These are phyloP conservation scores for Venusia cambrica DNA, from an alignment of 2,888 invertebrate species.

Conservation along the genomic window DNA sequence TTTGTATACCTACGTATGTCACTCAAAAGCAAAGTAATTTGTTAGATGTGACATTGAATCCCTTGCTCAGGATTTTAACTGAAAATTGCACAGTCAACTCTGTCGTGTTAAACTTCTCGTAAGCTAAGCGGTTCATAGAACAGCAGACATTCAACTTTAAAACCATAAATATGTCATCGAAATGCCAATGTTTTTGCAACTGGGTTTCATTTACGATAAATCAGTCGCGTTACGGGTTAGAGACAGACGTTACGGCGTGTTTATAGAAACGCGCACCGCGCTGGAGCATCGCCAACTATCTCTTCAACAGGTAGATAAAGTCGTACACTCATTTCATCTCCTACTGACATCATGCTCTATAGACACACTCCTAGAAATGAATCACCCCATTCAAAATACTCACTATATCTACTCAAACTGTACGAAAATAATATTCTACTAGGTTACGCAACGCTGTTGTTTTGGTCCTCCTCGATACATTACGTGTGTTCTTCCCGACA, in stretches of 20 bases:
- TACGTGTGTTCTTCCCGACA: conserved; percentile 25
- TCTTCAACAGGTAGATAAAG: conserved; percentile 70
- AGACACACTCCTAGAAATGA: conserved; percentile 50
- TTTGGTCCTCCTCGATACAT: conserved; percentile 23
- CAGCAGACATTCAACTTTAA: conserved; percentile 6
- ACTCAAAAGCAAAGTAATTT: no score
- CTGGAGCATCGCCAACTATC: conserved; percentile 68
- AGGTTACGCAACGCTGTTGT: conserved; percentile 38
- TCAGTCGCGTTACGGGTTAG: conserved; percentile 21
- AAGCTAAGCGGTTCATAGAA: no score
- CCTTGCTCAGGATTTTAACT: no score
- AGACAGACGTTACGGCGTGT: conserved; percentile 48
- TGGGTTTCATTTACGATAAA: conserved; percentile 23
- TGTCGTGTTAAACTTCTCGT: no score
- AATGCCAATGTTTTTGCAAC: conserved; percentile 16
- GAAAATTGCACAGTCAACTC: no score
- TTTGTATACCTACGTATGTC: no score
- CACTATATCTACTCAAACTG: conserved; percentile 30
- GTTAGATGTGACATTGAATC: no score
- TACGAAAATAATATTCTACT: conserved; percentile 41
- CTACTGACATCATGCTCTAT: conserved; percentile 62
- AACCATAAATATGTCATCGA: conserved; percentile 4
- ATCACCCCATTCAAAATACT: conserved; percentile 67
- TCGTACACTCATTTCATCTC: conserved; percentile 48
- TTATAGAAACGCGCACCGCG: conserved; percentile 43